Conservation (phyloP, 2,888 invertebrate genomes). For the Scotopteryx bipunctaria region DNA sequence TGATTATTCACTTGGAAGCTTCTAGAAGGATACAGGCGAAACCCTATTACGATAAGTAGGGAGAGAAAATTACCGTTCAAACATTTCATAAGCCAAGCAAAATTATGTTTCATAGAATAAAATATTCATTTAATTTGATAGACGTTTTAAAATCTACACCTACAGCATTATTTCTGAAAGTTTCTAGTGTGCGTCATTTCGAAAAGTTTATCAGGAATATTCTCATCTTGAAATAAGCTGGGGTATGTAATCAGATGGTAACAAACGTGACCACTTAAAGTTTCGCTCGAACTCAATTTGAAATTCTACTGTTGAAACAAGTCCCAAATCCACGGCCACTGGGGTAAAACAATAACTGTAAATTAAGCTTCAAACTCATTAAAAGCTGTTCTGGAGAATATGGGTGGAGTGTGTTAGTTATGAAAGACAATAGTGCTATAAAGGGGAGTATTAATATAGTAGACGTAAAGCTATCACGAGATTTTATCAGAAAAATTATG, state of each 20-base stretch:
- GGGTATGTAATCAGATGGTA: constrained; percentile 40
- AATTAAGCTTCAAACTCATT: constrained; percentile 78
- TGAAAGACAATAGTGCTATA: constrained; percentile 37
- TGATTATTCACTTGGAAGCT: constrained; percentile 51
- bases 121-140: too few species aligned
- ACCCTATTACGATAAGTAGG: constrained; percentile 27
- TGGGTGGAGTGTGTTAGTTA: constrained; percentile 42
- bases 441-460: constrained; percentile 44
- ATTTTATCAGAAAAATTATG: too few species aligned
- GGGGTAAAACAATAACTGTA: constrained; percentile 77
- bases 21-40: constrained; percentile 34
- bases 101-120: too few species aligned
- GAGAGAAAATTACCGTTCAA: not conserved
- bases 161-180: not conserved
- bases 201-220: not conserved
- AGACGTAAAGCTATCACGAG: too few species aligned
- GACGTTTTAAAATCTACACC: not conserved
- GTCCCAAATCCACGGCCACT: constrained; percentile 58
- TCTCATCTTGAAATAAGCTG: constrained; percentile 7
- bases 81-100: too few species aligned
- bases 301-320: constrained; percentile 58
- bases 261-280: constrained; percentile 49
- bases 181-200: not conserved
- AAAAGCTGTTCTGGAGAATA: constrained; percentile 56
- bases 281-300: constrained; percentile 52